Evolutionary conservation across 2,797 vertebrate genomes (phyloP), one percentile per base, ranked within the genome.

Genomic region (Euphonia xanthogaster): DNA sequence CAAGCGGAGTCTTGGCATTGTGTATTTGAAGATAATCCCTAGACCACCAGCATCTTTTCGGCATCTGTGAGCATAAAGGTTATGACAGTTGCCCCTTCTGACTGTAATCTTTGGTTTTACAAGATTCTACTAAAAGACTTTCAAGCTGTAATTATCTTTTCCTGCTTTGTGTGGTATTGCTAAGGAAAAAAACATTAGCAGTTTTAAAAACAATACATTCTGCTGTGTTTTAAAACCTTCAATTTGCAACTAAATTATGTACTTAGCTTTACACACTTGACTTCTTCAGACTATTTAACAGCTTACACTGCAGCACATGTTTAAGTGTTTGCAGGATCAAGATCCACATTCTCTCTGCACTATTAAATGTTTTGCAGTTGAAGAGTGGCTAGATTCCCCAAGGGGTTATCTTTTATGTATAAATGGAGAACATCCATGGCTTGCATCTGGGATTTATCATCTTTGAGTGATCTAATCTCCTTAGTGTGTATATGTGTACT

Each of bases 181-280:
- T 86, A 60, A 74, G 53, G 17, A 33, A 67, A 79, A 65, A 55
- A 30, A n/a, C 17, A 48, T 4, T 60, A 27, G 18, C 51, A 77
- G 33, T 89, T 92, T 81, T 81, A 66, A 70, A 86, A 76, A 55
- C 40, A 60, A 31, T 35, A 50, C 18, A 33, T 84, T 94, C 70
- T 90, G 42, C 61, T 79, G 20, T 72, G 30, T 73, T 92, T 84
- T 84, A 93, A 95, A 73, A 67, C 40, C 20, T 90, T 60, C 39
- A 76, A 20, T 95, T 94, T 96, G 77, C 74, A 96, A 92, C 62
- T 78, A 88, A 94, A 95, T 95, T 62, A 95, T 76, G 48, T 82
- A 63, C 86, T 94, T 95, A 88, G 39, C 79, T 92, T 92, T 95
- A 92, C 80, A 92, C 93, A 92, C 90, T 96, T 94, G 94, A 94